phyloP scores from a whole-genome alignment of 2,113 vertebrate genomes.

The Campylorhamphus procurvoides region DNA sequence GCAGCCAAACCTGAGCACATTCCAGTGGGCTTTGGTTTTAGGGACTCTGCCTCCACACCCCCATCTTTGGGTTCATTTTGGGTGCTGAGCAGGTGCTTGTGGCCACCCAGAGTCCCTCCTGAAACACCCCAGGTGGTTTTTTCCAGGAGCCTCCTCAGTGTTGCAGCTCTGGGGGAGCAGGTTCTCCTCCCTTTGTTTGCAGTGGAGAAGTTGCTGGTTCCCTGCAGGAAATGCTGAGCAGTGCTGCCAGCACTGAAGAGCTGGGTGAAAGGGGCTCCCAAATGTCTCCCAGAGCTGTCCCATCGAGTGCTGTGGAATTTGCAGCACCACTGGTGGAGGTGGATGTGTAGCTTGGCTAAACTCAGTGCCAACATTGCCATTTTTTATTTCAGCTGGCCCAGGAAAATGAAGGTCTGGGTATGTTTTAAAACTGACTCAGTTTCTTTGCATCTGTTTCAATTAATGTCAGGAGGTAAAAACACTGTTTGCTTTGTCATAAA shows the following conservation, averaged over 20 bases:
- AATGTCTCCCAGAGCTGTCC: neutral
- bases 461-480: neutral
- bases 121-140: neutral
- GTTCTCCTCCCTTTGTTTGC: neutral
- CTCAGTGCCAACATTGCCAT: neutral
- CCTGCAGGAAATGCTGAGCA: neutral
- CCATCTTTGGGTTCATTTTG: neutral
- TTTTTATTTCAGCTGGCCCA: neutral
- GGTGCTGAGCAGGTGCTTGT: neutral
- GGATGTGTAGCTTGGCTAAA: neutral
- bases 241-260: neutral
- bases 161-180: neutral
- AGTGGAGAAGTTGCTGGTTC: neutral
- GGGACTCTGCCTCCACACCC: rapidly evolving
- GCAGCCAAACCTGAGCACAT: neutral
- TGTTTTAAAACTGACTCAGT: neutral
- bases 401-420: neutral
- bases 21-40: neutral
- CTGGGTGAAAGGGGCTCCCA: neutral
- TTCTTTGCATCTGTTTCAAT: neutral
- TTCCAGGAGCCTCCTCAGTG: neutral
- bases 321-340: neutral
- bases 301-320: neutral
- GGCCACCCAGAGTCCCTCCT: neutral
- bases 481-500: neutral